phyloP scores from a whole-genome alignment of 1,140 invertebrate genomes.

The Lepidurus couesii region DNA sequence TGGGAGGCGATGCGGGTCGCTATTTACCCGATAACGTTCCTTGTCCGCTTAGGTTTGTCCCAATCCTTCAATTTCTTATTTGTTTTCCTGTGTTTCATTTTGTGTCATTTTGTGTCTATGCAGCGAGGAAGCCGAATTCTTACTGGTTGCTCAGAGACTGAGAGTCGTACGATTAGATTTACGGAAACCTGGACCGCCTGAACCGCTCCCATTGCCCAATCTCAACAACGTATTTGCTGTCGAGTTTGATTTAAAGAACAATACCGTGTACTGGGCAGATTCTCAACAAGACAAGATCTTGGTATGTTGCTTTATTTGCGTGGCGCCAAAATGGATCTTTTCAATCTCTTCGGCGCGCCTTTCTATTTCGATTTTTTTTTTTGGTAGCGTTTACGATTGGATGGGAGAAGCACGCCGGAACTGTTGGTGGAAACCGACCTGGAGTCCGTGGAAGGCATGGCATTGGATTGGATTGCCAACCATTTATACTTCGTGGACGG shows the following conservation, averaged over 20 bases:
- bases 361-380: slow-evolving; percentile 23
- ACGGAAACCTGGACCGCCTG: slow-evolving; percentile 46
- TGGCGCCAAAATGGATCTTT: background rate
- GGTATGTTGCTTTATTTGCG: slow-evolving; percentile 40
- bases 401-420: slow-evolving; percentile 58
- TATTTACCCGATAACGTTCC: slow-evolving; percentile 61
- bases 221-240: slow-evolving; percentile 77
- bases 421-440: slow-evolving; percentile 65
- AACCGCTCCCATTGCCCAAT: slow-evolving; percentile 58
- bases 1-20: slow-evolving; percentile 56
- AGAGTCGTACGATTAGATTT: slow-evolving; percentile 68
- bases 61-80: slow-evolving; percentile 25
- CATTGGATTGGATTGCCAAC: slow-evolving; percentile 87
- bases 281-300: slow-evolving; percentile 71
- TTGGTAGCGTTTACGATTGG: slow-evolving; percentile 63
- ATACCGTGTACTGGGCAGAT: slow-evolving; percentile 85
- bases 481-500: slow-evolving; percentile 60
- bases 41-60: slow-evolving; percentile 51
- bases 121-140: slow-evolving; percentile 62
- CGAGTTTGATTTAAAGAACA: slow-evolving; percentile 77
- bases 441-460: slow-evolving; percentile 83
- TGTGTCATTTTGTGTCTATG: slow-evolving; percentile 34
- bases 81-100: slow-evolving; percentile 7
- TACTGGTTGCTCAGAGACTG: slow-evolving; percentile 68
- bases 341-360: background rate